phyloP scores from a whole-genome alignment of 2,888 invertebrate genomes.

The Amphipyra tragopoginis region DNA sequence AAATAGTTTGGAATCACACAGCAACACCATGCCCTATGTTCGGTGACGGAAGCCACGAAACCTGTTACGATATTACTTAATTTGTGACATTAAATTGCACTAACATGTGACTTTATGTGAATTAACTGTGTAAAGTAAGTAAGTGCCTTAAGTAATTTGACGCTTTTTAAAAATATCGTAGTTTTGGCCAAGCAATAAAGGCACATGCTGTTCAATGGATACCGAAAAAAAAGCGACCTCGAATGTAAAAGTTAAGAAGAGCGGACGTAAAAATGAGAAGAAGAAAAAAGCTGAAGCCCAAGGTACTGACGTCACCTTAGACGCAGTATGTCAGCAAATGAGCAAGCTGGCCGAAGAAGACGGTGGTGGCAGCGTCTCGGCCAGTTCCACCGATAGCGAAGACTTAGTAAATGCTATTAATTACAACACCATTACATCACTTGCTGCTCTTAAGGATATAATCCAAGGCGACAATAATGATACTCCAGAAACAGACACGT shows the following conservation, averaged over 20 bases:
- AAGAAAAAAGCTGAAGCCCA: constrained; percentile 77
- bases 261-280: constrained; percentile 80
- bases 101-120: constrained; percentile 83
- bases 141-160: constrained; percentile 57
- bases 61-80: constrained; percentile 78
- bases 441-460: constrained; percentile 92
- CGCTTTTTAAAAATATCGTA: constrained; percentile 62
- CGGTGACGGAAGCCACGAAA: constrained; percentile 75
- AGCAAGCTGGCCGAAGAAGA: constrained; percentile 66
- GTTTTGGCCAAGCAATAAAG: constrained; percentile 60
- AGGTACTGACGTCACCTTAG: constrained; percentile 60
- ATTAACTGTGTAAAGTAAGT: constrained; percentile 60
- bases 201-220: constrained; percentile 85
- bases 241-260: constrained; percentile 74
- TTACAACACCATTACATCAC: constrained; percentile 92
- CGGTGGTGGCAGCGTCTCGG: constrained; percentile 66
- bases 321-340: constrained; percentile 69
- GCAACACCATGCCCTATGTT: constrained; percentile 69
- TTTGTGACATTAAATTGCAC: constrained; percentile 61
- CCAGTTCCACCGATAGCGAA: constrained; percentile 91
- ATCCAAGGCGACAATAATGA: constrained; percentile 90
- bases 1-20: constrained; percentile 66
- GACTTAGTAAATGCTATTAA: constrained; percentile 92
- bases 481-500: constrained; percentile 90
- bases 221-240: constrained; percentile 71